phyloP scores from a whole-genome alignment of 2,888 invertebrate genomes.

The Pocota personata region DNA sequence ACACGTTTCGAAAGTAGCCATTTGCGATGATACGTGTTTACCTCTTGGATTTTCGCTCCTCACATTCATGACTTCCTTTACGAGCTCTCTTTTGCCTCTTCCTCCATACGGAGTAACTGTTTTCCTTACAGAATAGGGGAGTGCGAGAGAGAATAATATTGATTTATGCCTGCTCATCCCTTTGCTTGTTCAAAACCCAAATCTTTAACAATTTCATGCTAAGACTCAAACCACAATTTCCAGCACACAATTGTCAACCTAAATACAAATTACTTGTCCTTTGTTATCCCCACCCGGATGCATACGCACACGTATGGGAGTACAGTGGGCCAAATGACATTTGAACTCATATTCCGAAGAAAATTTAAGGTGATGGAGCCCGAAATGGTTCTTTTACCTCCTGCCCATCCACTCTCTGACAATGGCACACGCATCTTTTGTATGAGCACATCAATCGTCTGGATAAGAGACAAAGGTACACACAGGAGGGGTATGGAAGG shows the following conservation, averaged over 20 bases:
- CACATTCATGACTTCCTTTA: constrained; percentile 65
- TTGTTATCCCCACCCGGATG: constrained; percentile 47
- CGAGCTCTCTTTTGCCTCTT: constrained; percentile 25
- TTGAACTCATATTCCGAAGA: constrained; percentile 66
- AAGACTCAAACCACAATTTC: constrained; percentile 50
- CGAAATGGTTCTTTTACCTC: constrained; percentile 32
- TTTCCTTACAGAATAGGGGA: background rate
- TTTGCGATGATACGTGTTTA: constrained; percentile 73
- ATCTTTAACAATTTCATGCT: constrained; percentile 68
- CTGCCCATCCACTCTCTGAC: background rate
- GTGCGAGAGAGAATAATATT: constrained; percentile 60
- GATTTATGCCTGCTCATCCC: constrained; percentile 69
- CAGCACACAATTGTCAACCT: constrained; percentile 44
- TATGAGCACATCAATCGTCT: constrained; percentile 58
- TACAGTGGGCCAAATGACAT: constrained; percentile 55
- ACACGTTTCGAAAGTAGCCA: constrained; percentile 72
- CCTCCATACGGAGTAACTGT: constrained; percentile 8
- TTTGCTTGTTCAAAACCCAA: constrained; percentile 61
- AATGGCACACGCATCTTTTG: constrained; percentile 35
- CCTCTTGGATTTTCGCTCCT: constrained; percentile 64
- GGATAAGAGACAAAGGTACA: constrained; percentile 50
- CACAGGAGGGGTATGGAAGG: constrained; percentile 18
- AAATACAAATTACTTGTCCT: constrained; percentile 66
- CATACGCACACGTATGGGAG: background rate
- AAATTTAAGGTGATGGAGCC: constrained; percentile 28